phyloP scores from a whole-genome alignment of 2,888 invertebrate species.

The Sesamia inferens region DNA sequence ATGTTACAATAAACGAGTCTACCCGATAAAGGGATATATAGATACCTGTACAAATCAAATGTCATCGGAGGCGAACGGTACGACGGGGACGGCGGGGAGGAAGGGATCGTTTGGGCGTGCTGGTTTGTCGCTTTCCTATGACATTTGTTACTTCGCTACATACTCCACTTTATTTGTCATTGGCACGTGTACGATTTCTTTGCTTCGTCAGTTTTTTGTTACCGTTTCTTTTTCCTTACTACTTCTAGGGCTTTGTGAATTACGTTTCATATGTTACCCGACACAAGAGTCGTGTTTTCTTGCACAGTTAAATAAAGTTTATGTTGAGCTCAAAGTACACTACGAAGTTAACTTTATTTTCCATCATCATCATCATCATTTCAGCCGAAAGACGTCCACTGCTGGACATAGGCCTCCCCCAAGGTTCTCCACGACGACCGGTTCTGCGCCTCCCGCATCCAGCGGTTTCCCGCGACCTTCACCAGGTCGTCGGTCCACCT shows the following conservation, averaged over 20 bases:
- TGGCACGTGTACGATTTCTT: constrained; percentile 70
- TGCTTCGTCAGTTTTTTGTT: constrained; percentile 59
- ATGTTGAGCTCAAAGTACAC: background rate
- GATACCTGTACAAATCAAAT: constrained; percentile 79
- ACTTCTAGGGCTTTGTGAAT: constrained; percentile 33
- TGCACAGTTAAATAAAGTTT: background rate
- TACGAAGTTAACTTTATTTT: too few relatives aligned
- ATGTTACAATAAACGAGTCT: constrained; percentile 77
- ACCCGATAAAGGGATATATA: constrained; percentile 76
- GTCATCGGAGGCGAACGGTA: constrained; percentile 61
- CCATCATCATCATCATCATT: too few relatives aligned
- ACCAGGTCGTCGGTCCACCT: too few relatives aligned
- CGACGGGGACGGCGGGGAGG: constrained; percentile 50
- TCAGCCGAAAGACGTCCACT: too few relatives aligned
- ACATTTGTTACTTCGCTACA: constrained; percentile 78
- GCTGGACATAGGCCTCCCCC: too few relatives aligned
- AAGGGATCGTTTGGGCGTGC: constrained; percentile 67
- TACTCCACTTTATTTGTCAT: constrained; percentile 76
- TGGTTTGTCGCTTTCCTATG: constrained; percentile 75
- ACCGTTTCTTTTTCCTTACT: constrained; percentile 38
- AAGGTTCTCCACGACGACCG: too few relatives aligned
- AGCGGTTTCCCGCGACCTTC: too few relatives aligned
- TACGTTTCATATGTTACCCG: constrained; percentile 30
- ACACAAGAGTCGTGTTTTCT: constrained; percentile 17
- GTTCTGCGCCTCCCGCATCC: too few relatives aligned